These are phyloP conservation scores for Pterobdella sp. DNA, from an alignment of 2,888 invertebrate species.

Conservation along the genomic window DNA sequence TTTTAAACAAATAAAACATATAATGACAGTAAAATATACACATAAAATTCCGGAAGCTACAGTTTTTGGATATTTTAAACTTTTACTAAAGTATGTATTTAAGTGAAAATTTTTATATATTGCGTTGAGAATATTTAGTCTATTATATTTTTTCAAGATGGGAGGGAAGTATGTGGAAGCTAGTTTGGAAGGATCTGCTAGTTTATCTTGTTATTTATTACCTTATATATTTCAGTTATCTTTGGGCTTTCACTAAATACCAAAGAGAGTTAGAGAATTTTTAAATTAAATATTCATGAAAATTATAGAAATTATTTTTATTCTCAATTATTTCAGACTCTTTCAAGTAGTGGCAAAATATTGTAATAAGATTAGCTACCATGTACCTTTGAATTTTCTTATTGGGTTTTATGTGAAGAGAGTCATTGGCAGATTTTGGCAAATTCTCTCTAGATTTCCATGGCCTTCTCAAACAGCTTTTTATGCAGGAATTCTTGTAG, in stretches of 20 bases:
- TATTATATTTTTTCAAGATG: conserved; percentile 19
- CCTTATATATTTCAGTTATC: conserved; percentile 13
- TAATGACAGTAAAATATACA: conserved; percentile 24
- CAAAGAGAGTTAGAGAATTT: conserved; percentile 7
- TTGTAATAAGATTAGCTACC: conserved; percentile 17
- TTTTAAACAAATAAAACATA: no score
- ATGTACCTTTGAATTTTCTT: conserved; percentile 17
- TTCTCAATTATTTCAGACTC: background rate
- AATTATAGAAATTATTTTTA: background rate
- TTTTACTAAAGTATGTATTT: conserved; percentile 14
- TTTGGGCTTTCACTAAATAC: background rate
- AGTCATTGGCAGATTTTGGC: conserved; percentile 14
- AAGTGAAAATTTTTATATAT: background rate
- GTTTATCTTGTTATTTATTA: conserved; percentile 10
- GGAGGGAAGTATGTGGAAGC: conserved; percentile 27
- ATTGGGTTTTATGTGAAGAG: conserved; percentile 22
- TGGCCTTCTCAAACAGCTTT: conserved; percentile 6
- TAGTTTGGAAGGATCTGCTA: conserved; percentile 22
- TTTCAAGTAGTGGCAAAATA: conserved; percentile 10
- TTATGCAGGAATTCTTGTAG: conserved; percentile 7
- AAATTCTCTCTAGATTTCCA: conserved; percentile 6
- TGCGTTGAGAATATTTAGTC: background rate
- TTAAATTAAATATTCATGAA: background rate
- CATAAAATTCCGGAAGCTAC: conserved; percentile 22
- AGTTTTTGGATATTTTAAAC: conserved; percentile 16